Conservation (phyloP, 1,140 invertebrate genomes). For the Papilio polytes region DNA sequence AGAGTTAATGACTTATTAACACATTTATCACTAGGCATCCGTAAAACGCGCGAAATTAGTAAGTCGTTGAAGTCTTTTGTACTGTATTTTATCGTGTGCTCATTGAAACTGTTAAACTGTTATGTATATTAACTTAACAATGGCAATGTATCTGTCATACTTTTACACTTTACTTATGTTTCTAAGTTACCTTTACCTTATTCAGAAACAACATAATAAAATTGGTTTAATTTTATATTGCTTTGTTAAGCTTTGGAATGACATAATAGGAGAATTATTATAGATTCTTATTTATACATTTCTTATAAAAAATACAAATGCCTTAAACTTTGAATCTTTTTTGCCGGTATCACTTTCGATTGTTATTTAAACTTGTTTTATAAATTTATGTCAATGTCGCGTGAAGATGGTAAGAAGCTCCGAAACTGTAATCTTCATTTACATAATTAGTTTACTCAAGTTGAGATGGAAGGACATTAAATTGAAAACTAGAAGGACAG, state of each 20-base stretch:
- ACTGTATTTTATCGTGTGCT: background rate
- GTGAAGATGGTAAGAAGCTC: constrained; percentile 62
- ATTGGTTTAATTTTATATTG: background rate
- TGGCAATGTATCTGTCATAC: background rate
- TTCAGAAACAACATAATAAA: too few species aligned
- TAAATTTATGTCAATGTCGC: constrained; percentile 76
- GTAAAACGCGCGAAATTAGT: too few species aligned
- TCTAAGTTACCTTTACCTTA: too few species aligned
- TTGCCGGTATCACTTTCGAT: constrained; percentile 65
- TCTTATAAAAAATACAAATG: constrained; percentile 22
- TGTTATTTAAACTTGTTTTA: constrained; percentile 64
- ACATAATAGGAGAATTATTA: background rate
- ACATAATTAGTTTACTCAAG: constrained; percentile 47
- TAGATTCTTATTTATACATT: background rate
- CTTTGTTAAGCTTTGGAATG: background rate
- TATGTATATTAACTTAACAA: too few species aligned
- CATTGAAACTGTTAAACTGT: background rate
- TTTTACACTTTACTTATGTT: background rate
- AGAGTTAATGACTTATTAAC: too few species aligned
- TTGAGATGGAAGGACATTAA: constrained; percentile 38
- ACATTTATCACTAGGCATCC: too few species aligned
- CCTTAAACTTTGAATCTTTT: constrained; percentile 30
- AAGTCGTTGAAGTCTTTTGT: constrained; percentile 5
- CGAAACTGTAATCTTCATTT: constrained; percentile 51
- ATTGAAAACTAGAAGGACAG: constrained; percentile 15